Percentiles rank a stretch among this genome's conserved stretches.
Conservation (phyloP, 2,888 invertebrate genomes). For the Polia nebulosa region DNA sequence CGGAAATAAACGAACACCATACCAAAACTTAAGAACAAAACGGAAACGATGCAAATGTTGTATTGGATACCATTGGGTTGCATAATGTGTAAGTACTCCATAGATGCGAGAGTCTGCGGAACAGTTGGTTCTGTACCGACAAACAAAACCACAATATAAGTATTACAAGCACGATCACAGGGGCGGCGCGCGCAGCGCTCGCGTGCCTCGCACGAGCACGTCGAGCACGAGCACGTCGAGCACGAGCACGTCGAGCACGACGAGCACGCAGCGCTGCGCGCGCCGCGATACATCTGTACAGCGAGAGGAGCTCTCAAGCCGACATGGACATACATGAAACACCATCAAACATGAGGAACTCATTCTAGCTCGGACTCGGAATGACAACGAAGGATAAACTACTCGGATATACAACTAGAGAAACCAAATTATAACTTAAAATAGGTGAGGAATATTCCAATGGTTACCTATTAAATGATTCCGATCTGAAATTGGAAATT, state of each 20-base stretch:
- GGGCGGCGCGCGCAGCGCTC: conserved; percentile 44
- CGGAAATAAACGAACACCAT: conserved; percentile 69
- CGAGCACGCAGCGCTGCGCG: conserved; percentile 54
- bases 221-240: too few relatives aligned
- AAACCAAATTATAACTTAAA: conserved; percentile 76
- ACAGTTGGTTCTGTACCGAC: conserved; percentile 90
- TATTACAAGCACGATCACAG: conserved; percentile 85
- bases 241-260: too few relatives aligned
- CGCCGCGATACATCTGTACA: conserved; percentile 57
- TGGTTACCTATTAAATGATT: conserved; percentile 91
- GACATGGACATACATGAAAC: conserved; percentile 74
- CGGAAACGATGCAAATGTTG: conserved; percentile 83
- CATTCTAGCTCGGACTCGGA: conserved; percentile 77
- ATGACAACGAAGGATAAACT: conserved; percentile 79
- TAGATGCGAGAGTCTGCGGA: conserved; percentile 89
- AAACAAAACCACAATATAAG: conserved; percentile 88
- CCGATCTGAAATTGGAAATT: conserved; percentile 91
- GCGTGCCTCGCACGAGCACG: not conserved
- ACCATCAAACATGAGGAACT: conserved; percentile 77
- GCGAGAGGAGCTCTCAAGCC: conserved; percentile 68
- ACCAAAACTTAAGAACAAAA: conserved; percentile 75
- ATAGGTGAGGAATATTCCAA: conserved; percentile 81
- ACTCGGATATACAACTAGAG: conserved; percentile 85
- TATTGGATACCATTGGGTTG: conserved; percentile 89
- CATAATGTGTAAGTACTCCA: conserved; percentile 90